These are phyloP conservation scores for Sternotherus odoratus DNA, from an alignment of 2,797 vertebrate species.

Conservation along the genomic window DNA sequence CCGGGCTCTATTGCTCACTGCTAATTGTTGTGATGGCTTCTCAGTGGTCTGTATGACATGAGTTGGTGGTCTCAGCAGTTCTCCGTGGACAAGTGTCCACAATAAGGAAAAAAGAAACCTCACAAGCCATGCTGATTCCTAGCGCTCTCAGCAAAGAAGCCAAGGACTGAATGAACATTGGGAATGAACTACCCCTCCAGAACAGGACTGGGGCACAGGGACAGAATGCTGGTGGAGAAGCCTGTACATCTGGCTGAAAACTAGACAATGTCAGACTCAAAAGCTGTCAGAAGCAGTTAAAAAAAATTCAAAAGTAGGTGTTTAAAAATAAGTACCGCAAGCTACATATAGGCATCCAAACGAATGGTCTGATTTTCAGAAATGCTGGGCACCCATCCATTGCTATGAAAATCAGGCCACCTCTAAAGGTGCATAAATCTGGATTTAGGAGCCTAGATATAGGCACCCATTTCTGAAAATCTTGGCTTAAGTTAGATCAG, in stretches of 20 bases:
- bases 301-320: background rate
- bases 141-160: background rate
- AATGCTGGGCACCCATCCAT: background rate
- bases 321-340: background rate
- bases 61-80: background rate
- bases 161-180: background rate
- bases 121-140: background rate
- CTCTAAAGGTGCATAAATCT: background rate
- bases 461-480: background rate
- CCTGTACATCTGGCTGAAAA: background rate
- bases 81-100: background rate
- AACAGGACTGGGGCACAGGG: background rate
- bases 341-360: background rate
- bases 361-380: background rate
- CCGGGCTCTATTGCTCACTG: no score
- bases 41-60: background rate
- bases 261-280: background rate
- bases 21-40: background rate
- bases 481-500: background rate
- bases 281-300: background rate
- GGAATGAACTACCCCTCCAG: background rate
- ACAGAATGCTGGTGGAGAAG: background rate
- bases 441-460: background rate
- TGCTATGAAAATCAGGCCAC: background rate
- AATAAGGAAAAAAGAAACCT: background rate